Evolutionary conservation across 1,140 invertebrate genomes (phyloP), one percentile per base, ranked within the genome.

Genomic region (Amphibalanus amphitrite): DNA sequence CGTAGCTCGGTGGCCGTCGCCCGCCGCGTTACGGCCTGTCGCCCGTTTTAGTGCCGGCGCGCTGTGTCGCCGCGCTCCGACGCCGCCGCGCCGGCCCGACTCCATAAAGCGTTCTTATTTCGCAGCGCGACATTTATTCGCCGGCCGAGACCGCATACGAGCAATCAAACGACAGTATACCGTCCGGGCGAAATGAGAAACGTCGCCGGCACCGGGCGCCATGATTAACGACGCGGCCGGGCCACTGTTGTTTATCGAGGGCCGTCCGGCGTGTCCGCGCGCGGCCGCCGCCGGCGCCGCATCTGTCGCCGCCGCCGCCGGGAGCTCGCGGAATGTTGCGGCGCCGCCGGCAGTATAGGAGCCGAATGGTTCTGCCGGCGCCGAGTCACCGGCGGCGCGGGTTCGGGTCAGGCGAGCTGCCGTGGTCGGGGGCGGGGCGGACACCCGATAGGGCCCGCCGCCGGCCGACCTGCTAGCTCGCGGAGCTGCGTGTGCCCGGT

Each of bases 41-140:
- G 1, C 47, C 47, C 47, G 10, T 59, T 59, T 59, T 59, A 59
- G 13, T 23, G 47, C 10, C 47, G 47, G 10, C 47, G 20, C 1
- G 13, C 47, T 59, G 47, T 59, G 47, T 59, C 47, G 47, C 47
- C 17, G 47, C 33, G 47, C 6, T 3, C 47, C 47, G 47, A 17
- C 10, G 23, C 10, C 47, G 10, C 10, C 10, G 10, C 47, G 47
- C 3, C 47, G 47, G 47, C 47, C 13, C 1, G 47, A 59, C 47
- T 59, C 47, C 47, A 59, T 59, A 59, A 59, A 59, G 47, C 47
- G 47, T 59, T 59, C 47, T 59, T 59, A 59, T 59, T 59, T 59
- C 47, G 47, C 47, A 8, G 47, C 47, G 47, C 47, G 47, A 59
- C 47, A 59, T 59, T 59, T 59, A 59, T 59, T 59, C 47, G 13